Conservation (phyloP, 2,113 vertebrate genomes). For the Tonatia bakeri region DNA sequence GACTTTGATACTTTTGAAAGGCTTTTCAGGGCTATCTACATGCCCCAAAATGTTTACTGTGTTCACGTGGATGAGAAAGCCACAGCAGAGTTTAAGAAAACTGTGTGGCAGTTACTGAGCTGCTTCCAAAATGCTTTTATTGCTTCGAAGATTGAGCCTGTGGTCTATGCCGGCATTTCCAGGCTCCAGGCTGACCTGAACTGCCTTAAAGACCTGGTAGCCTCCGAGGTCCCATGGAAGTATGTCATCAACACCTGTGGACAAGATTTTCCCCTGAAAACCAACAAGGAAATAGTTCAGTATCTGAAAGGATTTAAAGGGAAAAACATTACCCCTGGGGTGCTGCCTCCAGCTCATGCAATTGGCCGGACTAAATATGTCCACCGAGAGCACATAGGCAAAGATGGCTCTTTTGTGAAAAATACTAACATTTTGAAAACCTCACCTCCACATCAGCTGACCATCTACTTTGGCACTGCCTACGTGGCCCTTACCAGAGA, state of each 20-base stretch:
- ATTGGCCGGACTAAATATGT: conserved; percentile 67
- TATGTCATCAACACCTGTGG: conserved; percentile 80
- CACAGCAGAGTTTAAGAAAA: background rate
- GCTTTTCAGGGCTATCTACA: conserved; percentile 76
- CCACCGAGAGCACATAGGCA: conserved; percentile 46
- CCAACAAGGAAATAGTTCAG: conserved; percentile 76
- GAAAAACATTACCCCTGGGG: conserved; percentile 79
- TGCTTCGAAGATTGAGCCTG: conserved; percentile 63
- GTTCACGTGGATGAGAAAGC: conserved; percentile 79
- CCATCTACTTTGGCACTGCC: conserved; percentile 81
- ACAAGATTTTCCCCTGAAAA: conserved; percentile 81
- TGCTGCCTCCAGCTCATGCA: conserved; percentile 60
- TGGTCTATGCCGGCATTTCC: conserved; percentile 79
- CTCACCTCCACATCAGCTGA: conserved; percentile 76
- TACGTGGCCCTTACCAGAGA: conserved; percentile 78
- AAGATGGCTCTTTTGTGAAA: conserved; percentile 19
- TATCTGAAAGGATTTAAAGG: conserved; percentile 74
- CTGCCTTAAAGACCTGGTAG: conserved; percentile 76
- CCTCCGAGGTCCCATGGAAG: conserved; percentile 58
- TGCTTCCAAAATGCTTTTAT: conserved; percentile 80
- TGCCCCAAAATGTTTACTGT: conserved; percentile 81
- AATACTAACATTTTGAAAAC: conserved; percentile 57
- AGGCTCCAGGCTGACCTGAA: conserved; percentile 79
- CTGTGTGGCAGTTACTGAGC: conserved; percentile 41
- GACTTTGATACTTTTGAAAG: conserved; percentile 77